phyloP scores from a whole-genome alignment of 2,113 vertebrate species.

The Salvelinus alpinus region DNA sequence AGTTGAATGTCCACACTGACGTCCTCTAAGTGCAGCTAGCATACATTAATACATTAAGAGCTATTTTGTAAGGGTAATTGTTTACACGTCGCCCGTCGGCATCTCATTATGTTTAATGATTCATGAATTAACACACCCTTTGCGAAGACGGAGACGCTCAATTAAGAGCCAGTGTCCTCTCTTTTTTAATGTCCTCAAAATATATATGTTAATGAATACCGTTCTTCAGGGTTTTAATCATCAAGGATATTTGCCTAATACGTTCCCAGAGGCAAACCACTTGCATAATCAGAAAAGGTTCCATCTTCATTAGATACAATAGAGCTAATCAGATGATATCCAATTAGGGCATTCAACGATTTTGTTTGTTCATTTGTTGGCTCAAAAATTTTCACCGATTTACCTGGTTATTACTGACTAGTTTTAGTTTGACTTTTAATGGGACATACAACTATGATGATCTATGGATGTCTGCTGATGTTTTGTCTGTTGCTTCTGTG shows the following conservation, averaged over 20 bases:
- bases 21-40: not conserved
- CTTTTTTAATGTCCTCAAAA: not conserved
- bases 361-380: not conserved
- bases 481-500: conserved; percentile 32
- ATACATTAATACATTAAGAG: not conserved
- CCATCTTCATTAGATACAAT: conserved; percentile 13
- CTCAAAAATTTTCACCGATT: not conserved
- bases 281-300: not conserved
- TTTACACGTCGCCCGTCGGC: not conserved
- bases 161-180: not conserved
- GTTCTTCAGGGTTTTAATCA: conserved; percentile 16
- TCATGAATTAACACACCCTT: not conserved
- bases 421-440: not conserved
- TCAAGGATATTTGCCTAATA: not conserved
- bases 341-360: no score
- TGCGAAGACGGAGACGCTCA: not conserved
- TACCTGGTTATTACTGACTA: not conserved
- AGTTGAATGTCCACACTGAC: not conserved
- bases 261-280: not conserved
- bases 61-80: not conserved
- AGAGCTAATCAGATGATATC: conserved; percentile 1
- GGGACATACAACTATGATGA: not conserved
- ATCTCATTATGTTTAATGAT: not conserved
- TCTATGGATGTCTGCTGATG: not conserved
- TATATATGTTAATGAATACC: conserved; percentile 16